Evolutionary conservation across 2,113 vertebrate species (phyloP), one percentile per base, ranked within the genome.

Genomic region (Labeo rohita): DNA sequence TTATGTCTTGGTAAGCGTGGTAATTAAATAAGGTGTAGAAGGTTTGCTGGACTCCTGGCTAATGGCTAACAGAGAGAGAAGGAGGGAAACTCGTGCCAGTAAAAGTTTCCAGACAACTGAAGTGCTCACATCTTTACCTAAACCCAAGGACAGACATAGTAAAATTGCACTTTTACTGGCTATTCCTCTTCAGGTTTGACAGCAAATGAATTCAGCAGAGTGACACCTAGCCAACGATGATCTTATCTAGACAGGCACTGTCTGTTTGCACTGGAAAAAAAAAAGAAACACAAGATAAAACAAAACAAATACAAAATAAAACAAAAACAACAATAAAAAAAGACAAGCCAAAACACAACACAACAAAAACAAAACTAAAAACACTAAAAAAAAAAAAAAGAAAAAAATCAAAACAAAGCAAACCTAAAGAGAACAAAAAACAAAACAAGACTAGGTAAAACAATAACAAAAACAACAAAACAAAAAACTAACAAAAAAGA

Each of bases 1-100:
- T 86, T 84, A 84, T 59, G 73, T 84, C 87, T 68, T n/a, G 65
- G 28, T 70, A 80, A 66, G 84, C 84, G 77, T 9, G 65, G 81
- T 86, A 84, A 88, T 88, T 89, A 85, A 87, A 88, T 75, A 68
- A 72, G 78, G 87, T 68, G 54, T 45, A 63, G 76, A 75, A 45
- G 36, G 23, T 79, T 56, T 43, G 70, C 77, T 76, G 68, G 68
- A 49, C 43, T 77, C 21, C 63, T 56, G 84, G 74, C 54, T 54
- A 85, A 70, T 77, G 61, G 84, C 84, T 85, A 78, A 78, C 84
- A 79, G 84, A 77, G 61, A 66, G 72, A 85, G 83, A 50, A n/a
- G 50, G 56, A 66, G 74, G 34, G 15, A 78, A 39, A 65, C 39
- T 80, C 77, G 9, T 70, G 84, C 65, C 76, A 80, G 21, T 70